Percentiles rank a stretch among this genome's conserved stretches.
These are phyloP conservation scores for Abscondita cerata DNA, from an alignment of 2,888 invertebrate genomes.

Conservation along the genomic window DNA sequence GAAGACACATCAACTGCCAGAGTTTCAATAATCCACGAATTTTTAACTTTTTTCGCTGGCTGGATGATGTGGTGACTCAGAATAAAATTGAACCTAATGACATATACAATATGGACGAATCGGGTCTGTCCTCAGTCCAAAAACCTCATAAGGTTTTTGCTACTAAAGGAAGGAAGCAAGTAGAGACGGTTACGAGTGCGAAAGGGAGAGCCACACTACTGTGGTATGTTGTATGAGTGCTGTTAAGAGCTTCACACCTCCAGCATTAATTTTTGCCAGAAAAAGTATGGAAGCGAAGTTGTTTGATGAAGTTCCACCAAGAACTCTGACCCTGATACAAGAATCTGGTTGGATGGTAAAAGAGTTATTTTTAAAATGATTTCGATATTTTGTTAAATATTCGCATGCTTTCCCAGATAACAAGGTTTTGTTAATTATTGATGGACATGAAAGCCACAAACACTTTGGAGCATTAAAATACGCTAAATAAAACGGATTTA, in stretches of 20 bases:
- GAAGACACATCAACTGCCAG: too few relatives aligned
- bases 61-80: too few relatives aligned
- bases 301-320: slow-evolving; percentile 48
- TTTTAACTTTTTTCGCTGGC: too few relatives aligned
- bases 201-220: too few relatives aligned
- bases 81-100: too few relatives aligned
- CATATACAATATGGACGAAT: too few relatives aligned
- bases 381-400: slow-evolving; percentile 29
- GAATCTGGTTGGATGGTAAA: slow-evolving; percentile 8
- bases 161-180: too few relatives aligned
- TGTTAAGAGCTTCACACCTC: slow-evolving; percentile 45
- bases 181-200: too few relatives aligned
- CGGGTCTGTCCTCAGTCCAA: too few relatives aligned
- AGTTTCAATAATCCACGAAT: too few relatives aligned
- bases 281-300: slow-evolving; percentile 41
- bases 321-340: slow-evolving; percentile 23
- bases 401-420: neutral
- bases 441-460: slow-evolving; percentile 44
- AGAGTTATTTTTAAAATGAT: slow-evolving; percentile 37
- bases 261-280: slow-evolving; percentile 50
- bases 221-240: too few relatives aligned
- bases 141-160: too few relatives aligned
- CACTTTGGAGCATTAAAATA: slow-evolving; percentile 38
- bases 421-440: slow-evolving; percentile 42
- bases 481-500: slow-evolving; percentile 49